phyloP scores from a whole-genome alignment of 2,888 invertebrate genomes.

The Tolmerus cingulatus region DNA sequence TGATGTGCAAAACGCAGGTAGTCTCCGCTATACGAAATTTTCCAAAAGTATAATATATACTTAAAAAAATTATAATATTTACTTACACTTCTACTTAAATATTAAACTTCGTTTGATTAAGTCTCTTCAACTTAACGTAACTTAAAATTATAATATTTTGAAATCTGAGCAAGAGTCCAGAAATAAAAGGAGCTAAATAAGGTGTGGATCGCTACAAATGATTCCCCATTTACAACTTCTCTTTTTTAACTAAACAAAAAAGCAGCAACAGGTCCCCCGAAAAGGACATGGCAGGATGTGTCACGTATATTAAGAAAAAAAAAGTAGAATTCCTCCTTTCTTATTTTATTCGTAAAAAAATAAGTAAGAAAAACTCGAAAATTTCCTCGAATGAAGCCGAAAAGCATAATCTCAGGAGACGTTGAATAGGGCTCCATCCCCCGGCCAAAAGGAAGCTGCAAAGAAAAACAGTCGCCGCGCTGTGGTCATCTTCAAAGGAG shows the following conservation, averaged over 20 bases:
- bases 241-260: neutral
- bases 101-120: too few relatives aligned
- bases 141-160: too few relatives aligned
- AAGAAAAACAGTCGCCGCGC: neutral
- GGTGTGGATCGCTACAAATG: too few relatives aligned
- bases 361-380: neutral
- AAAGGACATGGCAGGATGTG: neutral
- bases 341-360: neutral
- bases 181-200: too few relatives aligned
- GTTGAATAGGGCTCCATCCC: neutral
- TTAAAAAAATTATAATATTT: too few relatives aligned
- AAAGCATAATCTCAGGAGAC: neutral
- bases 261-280: neutral
- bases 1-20: too few relatives aligned
- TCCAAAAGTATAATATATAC: too few relatives aligned
- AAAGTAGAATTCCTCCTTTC: neutral
- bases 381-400: constrained; percentile 8
- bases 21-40: too few relatives aligned
- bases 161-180: too few relatives aligned
- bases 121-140: too few relatives aligned
- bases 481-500: constrained; percentile 37
- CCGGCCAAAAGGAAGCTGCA: neutral
- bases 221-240: neutral
- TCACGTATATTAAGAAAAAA: neutral
- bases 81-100: too few relatives aligned